Evolutionary conservation across 2,888 invertebrate genomes (phyloP), one percentile per base, ranked within the genome.

Genomic region (Pomacea canaliculata): DNA sequence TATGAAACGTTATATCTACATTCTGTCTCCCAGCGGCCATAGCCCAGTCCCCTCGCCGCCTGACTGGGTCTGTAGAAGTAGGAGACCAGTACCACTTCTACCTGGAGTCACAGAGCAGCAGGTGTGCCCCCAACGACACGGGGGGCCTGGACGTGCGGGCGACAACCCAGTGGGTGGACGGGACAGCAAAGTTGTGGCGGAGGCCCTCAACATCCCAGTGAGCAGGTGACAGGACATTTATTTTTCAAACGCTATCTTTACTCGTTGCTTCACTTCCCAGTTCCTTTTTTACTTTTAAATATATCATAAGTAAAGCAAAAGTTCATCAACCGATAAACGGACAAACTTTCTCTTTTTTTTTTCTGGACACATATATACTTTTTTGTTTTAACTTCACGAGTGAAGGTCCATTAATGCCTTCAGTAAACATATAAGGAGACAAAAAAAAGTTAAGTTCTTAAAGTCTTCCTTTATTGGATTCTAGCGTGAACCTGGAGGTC

Each of bases 401-500:
- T 56, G 1, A 7, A 16, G 16, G 16, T 56, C 51, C 8, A 0
- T 56, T 56, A 16, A 56, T 56, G 51, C 2, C 51, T 56, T 13
- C 2, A 10, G 10, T 56, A 56, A 13, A 56, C 51, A 51, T 51
- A 51, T 56, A 13, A 13, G 51, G 10, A 13, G 10, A 13, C 4
- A 56, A 56, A 56, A 51, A 51, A 10, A 51, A 0, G 8, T 13
- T 51, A 10, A 23, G 23, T 23, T 23, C 23, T 23, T 23, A 23
- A 23, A 23, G 23, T 0, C 23, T 23, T 23, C 23, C 23, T 23
- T 23, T 23, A 23, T 23, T 23, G 23, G 23, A 18, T 62, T 49
- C 12, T 80, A 87, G 95, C 70, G 93, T 96, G 19, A 94, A 95
- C 80, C 91, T 96, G 0, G 91, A 92, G 68, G 94, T 95, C 0